phyloP scores from a whole-genome alignment of 2,797 vertebrate species.

The Sternarchorhynchus goeldii region DNA sequence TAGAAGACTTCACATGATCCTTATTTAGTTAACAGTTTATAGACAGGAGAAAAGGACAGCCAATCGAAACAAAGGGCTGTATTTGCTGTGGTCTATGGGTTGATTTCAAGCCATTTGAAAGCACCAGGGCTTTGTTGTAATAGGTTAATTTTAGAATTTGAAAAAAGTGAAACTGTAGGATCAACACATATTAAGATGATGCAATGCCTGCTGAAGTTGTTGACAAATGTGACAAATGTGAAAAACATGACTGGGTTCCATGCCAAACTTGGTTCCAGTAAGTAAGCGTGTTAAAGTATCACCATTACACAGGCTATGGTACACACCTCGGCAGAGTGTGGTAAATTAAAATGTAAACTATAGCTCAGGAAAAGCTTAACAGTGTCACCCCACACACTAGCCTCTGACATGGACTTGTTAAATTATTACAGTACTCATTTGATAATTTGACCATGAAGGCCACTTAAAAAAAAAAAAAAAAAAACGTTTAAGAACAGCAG shows the following conservation, averaged over 20 bases:
- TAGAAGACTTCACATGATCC: conserved; percentile 60
- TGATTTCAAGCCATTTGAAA: background rate
- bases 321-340: conserved; percentile 51
- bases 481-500: conserved; percentile 36
- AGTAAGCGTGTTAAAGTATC: background rate
- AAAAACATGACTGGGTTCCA: background rate
- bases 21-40: conserved; percentile 69
- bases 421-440: conserved; percentile 47
- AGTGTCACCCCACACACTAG: conserved; percentile 57
- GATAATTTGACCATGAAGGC: conserved; percentile 56
- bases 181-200: background rate
- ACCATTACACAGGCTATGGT: background rate
- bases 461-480: conserved; percentile 65
- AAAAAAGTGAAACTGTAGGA: background rate
- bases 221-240: background rate
- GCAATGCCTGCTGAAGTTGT: background rate
- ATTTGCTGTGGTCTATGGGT: conserved; percentile 55
- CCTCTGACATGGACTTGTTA: conserved; percentile 29
- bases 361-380: conserved; percentile 54
- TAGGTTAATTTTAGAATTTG: background rate
- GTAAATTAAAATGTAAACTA: conserved; percentile 30
- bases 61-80: conserved; percentile 56
- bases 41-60: conserved; percentile 35
- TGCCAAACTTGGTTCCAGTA: background rate
- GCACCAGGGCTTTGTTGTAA: background rate